Conservation (phyloP, 2,113 vertebrate genomes). For the Tapirus terrestris region DNA sequence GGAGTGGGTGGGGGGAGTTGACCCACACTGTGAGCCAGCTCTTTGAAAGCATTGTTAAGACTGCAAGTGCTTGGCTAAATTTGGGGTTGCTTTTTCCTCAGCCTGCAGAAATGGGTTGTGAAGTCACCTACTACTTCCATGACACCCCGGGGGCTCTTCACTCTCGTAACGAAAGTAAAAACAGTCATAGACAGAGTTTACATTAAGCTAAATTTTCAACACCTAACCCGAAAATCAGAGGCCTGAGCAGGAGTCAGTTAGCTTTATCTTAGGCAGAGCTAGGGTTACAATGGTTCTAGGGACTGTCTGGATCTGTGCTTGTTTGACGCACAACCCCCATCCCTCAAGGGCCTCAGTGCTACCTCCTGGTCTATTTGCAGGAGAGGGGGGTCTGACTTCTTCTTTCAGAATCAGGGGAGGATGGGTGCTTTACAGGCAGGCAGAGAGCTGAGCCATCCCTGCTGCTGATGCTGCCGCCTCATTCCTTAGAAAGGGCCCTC, state of each 20-base stretch:
- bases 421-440: background rate
- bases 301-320: background rate
- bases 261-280: background rate
- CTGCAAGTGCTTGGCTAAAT: background rate
- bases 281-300: background rate
- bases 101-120: background rate
- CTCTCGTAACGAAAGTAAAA: background rate
- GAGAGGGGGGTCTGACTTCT: background rate
- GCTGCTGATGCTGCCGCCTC: background rate
- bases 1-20: background rate
- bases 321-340: background rate
- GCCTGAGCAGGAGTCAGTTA: background rate
- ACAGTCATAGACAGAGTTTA: background rate
- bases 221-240: background rate
- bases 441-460: background rate
- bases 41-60: background rate
- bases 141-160: background rate
- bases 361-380: background rate
- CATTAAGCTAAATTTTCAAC: background rate
- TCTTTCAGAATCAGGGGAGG: background rate
- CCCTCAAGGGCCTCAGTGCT: background rate
- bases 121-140: background rate
- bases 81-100: slow-evolving; percentile 12
- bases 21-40: background rate
- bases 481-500: background rate